Evolutionary conservation across 1,140 invertebrate species (phyloP).

Genomic region (Diprion similis): DNA sequence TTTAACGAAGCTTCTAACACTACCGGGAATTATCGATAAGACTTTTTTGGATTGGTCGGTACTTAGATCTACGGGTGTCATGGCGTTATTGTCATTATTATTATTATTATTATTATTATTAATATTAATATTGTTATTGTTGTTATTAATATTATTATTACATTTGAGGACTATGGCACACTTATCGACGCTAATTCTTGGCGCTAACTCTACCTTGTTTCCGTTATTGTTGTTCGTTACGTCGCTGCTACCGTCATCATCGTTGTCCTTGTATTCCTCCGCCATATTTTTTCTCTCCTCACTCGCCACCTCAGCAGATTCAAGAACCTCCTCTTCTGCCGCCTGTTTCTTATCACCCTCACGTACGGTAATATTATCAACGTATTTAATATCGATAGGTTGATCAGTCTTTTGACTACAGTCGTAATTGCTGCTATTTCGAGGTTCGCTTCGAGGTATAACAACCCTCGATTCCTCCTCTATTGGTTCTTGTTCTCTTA

Average conservation of each 20-base stretch:
- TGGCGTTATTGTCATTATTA: constrained; percentile 56
- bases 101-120: constrained; percentile 13
- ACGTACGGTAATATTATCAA: constrained; percentile 3
- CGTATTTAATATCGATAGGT: constrained; percentile 8
- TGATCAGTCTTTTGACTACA: constrained; percentile 10
- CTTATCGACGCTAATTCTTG: constrained; percentile 38
- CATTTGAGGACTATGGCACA: constrained; percentile 53
- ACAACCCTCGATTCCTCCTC: background rate
- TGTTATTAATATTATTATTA: constrained; percentile 30
- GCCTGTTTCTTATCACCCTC: background rate
- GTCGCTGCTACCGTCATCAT: background rate
- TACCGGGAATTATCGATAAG: constrained; percentile 53
- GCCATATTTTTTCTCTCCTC: background rate
- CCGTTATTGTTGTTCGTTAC: constrained; percentile 17
- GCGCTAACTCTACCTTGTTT: constrained; percentile 13
- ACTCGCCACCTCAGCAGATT: background rate
- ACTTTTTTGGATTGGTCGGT: constrained; percentile 48
- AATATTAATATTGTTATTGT: constrained; percentile 15
- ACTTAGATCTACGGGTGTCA: constrained; percentile 53
- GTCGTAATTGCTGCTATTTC: background rate
- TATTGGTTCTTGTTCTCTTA: background rate
- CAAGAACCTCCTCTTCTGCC: background rate
- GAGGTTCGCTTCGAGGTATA: constrained; percentile 3
- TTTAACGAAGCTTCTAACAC: constrained; percentile 54
- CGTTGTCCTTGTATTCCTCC: background rate